phyloP scores from a whole-genome alignment of 2,113 vertebrate genomes.

The Ceratotherium simum region DNA sequence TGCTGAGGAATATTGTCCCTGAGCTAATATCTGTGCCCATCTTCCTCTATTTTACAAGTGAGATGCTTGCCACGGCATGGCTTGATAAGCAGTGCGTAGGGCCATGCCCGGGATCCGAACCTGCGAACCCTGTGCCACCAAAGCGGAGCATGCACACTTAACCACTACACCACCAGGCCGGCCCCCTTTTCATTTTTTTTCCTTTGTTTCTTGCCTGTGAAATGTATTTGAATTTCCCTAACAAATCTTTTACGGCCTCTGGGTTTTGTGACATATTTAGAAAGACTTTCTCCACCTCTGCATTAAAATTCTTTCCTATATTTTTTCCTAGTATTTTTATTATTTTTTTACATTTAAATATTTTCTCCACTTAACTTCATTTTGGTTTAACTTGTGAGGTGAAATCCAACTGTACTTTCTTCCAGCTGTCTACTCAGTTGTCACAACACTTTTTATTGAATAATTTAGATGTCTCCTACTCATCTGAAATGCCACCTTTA shows the following conservation, averaged over 20 bases:
- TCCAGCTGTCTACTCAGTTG: neutral
- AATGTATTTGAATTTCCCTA: conserved; percentile 25
- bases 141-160: too few relatives aligned
- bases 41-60: too few relatives aligned
- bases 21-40: too few relatives aligned
- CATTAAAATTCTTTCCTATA: neutral
- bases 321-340: conserved; percentile 2
- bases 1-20: too few relatives aligned
- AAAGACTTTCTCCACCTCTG: conserved; percentile 3
- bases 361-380: conserved; percentile 48
- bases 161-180: too few relatives aligned
- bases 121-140: too few relatives aligned
- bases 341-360: conserved; percentile 54
- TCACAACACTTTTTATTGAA: conserved; percentile 40
- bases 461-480: conserved; percentile 23
- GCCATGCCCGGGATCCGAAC: too few relatives aligned
- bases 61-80: too few relatives aligned
- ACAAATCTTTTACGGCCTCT: conserved; percentile 20
- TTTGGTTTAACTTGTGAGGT: neutral
- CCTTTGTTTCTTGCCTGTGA: conserved; percentile 35
- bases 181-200: too few relatives aligned
- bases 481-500: conserved; percentile 43
- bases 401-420: conserved; percentile 36
- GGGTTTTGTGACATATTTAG: conserved; percentile 32
- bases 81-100: too few relatives aligned